phyloP scores from a whole-genome alignment of 1,140 invertebrate genomes.

The Tetramorium alpestre region DNA sequence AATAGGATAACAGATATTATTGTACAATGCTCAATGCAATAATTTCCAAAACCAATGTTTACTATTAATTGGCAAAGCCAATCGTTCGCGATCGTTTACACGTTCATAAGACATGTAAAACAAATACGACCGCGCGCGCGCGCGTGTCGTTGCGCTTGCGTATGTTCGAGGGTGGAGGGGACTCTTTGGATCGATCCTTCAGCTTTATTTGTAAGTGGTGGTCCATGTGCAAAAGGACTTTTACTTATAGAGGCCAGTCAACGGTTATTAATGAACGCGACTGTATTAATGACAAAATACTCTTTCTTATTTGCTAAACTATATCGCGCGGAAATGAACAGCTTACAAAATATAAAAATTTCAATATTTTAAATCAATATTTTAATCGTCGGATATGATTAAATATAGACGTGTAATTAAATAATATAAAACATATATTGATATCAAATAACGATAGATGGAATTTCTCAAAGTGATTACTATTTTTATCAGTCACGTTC shows the following conservation, averaged over 20 bases:
- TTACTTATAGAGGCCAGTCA: conserved; percentile 62
- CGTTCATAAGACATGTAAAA: conserved; percentile 80
- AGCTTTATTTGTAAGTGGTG: conserved; percentile 73
- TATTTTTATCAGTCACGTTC: conserved; percentile 66
- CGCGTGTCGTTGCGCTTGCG: conserved; percentile 69
- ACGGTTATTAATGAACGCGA: conserved; percentile 55
- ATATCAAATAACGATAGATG: background rate
- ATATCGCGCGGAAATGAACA: background rate
- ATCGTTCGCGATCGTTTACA: conserved; percentile 57
- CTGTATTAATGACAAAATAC: conserved; percentile 20
- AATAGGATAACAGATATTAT: background rate
- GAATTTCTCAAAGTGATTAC: conserved; percentile 45
- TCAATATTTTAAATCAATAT: background rate
- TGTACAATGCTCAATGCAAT: background rate
- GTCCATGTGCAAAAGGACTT: conserved; percentile 42
- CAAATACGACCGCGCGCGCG: conserved; percentile 69
- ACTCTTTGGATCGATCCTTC: conserved; percentile 80
- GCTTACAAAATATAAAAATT: no score
- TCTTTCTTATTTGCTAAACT: conserved; percentile 26
- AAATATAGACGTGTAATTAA: background rate
- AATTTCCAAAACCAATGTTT: conserved; percentile 11
- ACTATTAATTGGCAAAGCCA: conserved; percentile 38
- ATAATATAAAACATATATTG: background rate
- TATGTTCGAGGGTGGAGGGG: conserved; percentile 61
- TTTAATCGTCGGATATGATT: background rate